A percentile compares a stretch with the other conserved stretches of the same genome.
Conservation (phyloP, 2,113 vertebrate genomes). For the Euleptes europaea region DNA sequence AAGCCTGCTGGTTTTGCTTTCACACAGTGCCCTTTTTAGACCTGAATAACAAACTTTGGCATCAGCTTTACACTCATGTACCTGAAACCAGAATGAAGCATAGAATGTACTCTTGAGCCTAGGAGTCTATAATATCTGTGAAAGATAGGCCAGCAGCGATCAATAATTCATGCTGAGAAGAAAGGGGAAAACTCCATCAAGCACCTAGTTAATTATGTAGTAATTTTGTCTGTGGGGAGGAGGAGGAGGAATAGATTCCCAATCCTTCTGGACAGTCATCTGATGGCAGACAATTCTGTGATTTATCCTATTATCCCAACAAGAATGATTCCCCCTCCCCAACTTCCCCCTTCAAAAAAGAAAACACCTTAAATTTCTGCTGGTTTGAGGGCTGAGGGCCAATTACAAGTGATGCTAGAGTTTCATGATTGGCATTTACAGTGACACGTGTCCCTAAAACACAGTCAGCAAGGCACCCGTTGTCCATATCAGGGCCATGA, state of each 20-base stretch:
- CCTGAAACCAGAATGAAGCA: neutral
- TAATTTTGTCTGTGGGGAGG: neutral
- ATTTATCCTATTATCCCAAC: neutral
- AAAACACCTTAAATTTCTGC: neutral
- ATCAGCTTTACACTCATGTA: accelerated
- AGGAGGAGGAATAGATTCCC: neutral
- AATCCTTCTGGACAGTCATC: neutral
- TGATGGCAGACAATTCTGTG: neutral
- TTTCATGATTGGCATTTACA: too few relatives aligned
- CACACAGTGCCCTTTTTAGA: conserved; percentile 1
- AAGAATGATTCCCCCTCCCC: neutral
- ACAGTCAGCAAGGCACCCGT: too few relatives aligned
- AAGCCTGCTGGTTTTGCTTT: conserved; percentile 9
- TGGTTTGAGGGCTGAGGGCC: neutral
- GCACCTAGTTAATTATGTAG: neutral
- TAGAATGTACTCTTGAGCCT: conserved; percentile 17
- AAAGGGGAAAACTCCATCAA: conserved; percentile 8
- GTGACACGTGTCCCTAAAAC: too few relatives aligned
- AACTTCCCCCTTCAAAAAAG: neutral
- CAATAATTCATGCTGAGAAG: neutral
- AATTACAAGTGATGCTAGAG: too few relatives aligned
- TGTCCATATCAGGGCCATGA: too few relatives aligned
- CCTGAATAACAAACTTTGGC: neutral
- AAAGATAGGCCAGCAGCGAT: conserved; percentile 16
- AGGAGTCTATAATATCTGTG: neutral